phyloP scores from a whole-genome alignment of 2,888 invertebrate species.

The Cataglyphis albicans region DNA sequence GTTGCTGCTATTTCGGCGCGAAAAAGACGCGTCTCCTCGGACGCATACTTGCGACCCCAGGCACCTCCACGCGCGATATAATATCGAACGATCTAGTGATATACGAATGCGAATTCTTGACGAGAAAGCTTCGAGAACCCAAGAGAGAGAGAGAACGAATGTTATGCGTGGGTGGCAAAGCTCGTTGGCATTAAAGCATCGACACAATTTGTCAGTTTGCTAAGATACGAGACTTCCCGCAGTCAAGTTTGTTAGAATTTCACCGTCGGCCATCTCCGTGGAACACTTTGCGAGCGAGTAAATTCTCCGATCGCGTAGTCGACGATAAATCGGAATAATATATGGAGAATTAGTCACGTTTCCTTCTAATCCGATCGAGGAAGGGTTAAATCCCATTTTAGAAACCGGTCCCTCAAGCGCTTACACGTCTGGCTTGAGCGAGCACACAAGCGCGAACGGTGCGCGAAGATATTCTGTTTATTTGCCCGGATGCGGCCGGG shows the following conservation, averaged over 20 bases:
- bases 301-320: conserved; percentile 1
- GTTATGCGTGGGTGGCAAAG: conserved; percentile 31
- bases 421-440: background rate
- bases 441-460: background rate
- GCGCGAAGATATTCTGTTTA: conserved; percentile 35
- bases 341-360: conserved; percentile 38
- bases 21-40: conserved; percentile 29
- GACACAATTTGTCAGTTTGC: conserved; percentile 25
- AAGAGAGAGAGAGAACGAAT: background rate
- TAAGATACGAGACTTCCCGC: conserved; percentile 7
- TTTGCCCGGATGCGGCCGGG: conserved; percentile 14
- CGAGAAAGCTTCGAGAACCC: conserved; percentile 24
- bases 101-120: conserved; percentile 43
- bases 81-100: conserved; percentile 50
- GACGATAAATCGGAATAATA: conserved; percentile 18
- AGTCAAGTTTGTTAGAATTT: conserved; percentile 21
- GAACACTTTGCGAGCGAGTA: conserved; percentile 26
- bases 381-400: conserved; percentile 46
- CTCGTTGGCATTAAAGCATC: conserved; percentile 33
- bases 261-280: conserved; percentile 17
- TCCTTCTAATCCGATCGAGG: conserved; percentile 21
- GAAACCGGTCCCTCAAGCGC: conserved; percentile 42
- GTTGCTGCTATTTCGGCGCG: conserved; percentile 77
- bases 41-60: conserved; percentile 17
- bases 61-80: conserved; percentile 10